Conservation (phyloP, 1,140 invertebrate species). For the Rhizoglyphus robini region DNA sequence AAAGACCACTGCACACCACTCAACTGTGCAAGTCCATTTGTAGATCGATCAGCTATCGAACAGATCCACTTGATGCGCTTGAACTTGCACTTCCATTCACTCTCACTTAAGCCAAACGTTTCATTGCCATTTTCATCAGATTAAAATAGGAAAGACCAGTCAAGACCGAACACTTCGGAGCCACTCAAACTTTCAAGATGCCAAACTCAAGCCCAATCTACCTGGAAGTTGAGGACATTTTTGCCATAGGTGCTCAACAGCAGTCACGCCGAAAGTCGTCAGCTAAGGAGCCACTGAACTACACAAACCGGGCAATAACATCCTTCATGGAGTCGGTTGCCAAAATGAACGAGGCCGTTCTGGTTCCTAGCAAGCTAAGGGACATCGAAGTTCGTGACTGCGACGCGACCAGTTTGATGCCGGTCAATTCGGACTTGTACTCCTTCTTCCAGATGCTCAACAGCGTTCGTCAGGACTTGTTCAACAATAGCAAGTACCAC, state of each 20-base stretch:
- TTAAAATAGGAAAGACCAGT: no score
- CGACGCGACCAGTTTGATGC: constrained; percentile 15
- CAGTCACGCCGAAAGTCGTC: constrained; percentile 17
- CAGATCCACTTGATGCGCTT: no score
- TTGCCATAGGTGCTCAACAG: constrained; percentile 15
- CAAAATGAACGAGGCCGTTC: constrained; percentile 20
- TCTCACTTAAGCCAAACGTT: no score
- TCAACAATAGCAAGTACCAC: background rate
- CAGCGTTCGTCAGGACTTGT: constrained; percentile 16
- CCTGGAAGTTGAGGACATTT: constrained; percentile 20
- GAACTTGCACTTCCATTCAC: no score
- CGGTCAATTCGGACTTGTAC: constrained; percentile 16
- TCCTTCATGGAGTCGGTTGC: constrained; percentile 13
- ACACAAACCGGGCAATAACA: constrained; percentile 19
- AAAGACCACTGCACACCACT: no score
- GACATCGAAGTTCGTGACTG: constrained; percentile 19
- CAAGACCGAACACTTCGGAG: no score
- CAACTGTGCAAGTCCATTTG: no score
- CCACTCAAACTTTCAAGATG: no score
- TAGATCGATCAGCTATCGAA: no score
- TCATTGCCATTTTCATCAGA: no score
- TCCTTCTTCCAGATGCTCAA: constrained; percentile 18
- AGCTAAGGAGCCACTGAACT: background rate
- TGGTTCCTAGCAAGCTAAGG: constrained; percentile 16
- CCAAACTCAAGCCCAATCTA: background rate